These are phyloP conservation scores for Anthopleura xanthogrammica DNA, from an alignment of 92 coral and sea anemone species.

Conservation along the genomic window DNA sequence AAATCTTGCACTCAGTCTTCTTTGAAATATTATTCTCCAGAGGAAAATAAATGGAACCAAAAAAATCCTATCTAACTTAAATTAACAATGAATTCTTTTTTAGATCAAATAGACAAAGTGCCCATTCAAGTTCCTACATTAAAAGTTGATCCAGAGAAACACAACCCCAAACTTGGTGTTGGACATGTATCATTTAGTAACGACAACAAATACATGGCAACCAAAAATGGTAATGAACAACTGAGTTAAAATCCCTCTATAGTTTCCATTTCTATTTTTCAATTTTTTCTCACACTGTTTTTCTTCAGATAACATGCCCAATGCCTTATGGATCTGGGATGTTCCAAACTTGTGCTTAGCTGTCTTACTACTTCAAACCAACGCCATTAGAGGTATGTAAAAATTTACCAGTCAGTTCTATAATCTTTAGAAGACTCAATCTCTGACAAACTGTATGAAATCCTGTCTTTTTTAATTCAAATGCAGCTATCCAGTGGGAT, in stretches of 20 bases:
- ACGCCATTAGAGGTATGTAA: slow-evolving; percentile 75
- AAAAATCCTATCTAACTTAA: no score
- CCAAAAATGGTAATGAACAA: slow-evolving; percentile 71
- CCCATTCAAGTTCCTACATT: slow-evolving; percentile 84
- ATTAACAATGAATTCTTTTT: not conserved
- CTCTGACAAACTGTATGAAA: no score
- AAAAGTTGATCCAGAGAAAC: slow-evolving; percentile 91
- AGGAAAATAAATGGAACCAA: no score
- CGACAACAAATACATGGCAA: slow-evolving; percentile 87
- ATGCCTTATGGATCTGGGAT: slow-evolving; percentile 96
- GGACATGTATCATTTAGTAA: slow-evolving; percentile 84
- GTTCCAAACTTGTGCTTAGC: slow-evolving; percentile 83
- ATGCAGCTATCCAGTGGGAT: slow-evolving; percentile 87
- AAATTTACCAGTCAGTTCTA: no score
- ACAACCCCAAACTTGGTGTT: slow-evolving; percentile 88
- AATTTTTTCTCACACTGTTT: not conserved
- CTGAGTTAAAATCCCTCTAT: no score
- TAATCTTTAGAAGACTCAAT: no score
- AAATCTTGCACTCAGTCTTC: not conserved
- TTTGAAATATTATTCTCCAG: not conserved
- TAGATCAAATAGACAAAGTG: slow-evolving; percentile 81
- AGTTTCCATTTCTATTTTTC: not conserved
- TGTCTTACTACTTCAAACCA: slow-evolving; percentile 72
- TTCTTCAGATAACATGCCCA: slow-evolving; percentile 88
- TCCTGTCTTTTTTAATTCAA: not conserved